These are phyloP conservation scores for Cephus spinipes DNA, from an alignment of 2,888 invertebrate species.

Conservation along the genomic window DNA sequence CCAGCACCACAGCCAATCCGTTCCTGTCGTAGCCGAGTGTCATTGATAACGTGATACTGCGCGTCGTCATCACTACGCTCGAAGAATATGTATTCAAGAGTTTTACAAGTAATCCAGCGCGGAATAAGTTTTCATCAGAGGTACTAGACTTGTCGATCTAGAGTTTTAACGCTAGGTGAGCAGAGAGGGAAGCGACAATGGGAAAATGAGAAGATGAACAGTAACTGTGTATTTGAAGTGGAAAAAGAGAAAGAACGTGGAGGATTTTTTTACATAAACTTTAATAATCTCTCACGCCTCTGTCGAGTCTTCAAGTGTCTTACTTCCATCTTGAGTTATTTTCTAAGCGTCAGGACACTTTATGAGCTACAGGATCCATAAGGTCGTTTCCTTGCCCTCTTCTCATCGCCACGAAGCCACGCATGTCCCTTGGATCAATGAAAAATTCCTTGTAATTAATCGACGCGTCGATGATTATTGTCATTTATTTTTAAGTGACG, in stretches of 20 bases:
- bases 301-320: background rate
- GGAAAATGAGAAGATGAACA: background rate
- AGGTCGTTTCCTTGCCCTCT: background rate
- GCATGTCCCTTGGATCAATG: background rate
- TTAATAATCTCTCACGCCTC: background rate
- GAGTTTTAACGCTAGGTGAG: background rate
- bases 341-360: background rate
- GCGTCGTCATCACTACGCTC: background rate
- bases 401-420: background rate
- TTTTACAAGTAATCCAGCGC: conserved; percentile 51
- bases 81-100: conserved; percentile 36
- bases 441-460: background rate
- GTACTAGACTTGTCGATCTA: background rate
- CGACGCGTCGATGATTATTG: background rate
- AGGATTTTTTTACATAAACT: background rate
- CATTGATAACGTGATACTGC: conserved; percentile 34
- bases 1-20: conserved; percentile 64
- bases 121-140: conserved; percentile 47
- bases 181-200: background rate
- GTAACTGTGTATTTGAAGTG: background rate
- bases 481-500: background rate
- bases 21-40: conserved; percentile 62
- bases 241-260: background rate
- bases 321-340: background rate
- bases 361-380: background rate